Percentiles rank a stretch among this genome's conserved stretches.
These are phyloP conservation scores for Drosophila ogumai DNA, from an alignment of 1,140 invertebrate species.

Conservation along the genomic window DNA sequence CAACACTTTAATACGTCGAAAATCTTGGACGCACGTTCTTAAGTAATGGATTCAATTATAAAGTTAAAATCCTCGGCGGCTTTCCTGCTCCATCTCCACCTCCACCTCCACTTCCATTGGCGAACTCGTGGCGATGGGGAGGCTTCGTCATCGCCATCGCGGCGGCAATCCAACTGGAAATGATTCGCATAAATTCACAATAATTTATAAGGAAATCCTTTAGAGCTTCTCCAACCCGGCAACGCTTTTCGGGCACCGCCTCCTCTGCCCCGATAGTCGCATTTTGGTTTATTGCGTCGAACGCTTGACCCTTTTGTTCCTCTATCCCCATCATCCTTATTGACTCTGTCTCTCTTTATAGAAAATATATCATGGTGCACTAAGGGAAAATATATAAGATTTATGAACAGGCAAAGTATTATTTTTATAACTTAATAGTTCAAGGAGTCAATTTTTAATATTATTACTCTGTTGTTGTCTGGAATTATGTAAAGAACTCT, in stretches of 20 bases:
- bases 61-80: conserved; percentile 80
- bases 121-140: neutral
- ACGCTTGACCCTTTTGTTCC: conserved; percentile 78
- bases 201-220: conserved; percentile 82
- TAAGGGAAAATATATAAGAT: conserved; percentile 9
- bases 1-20: conserved; percentile 80
- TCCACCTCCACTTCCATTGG: neutral
- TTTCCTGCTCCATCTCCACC: conserved; percentile 23
- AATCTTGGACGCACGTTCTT: conserved; percentile 79
- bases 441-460: neutral
- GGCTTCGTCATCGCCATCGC: conserved; percentile 47
- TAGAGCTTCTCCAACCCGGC: conserved; percentile 32
- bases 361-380: conserved; percentile 50
- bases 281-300: conserved; percentile 68
- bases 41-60: conserved; percentile 84
- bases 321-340: conserved; percentile 65
- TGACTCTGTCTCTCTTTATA: conserved; percentile 59
- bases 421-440: no score
- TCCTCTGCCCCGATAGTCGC: conserved; percentile 44
- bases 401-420: neutral
- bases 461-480: no score
- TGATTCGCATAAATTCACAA: conserved; percentile 83
- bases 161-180: conserved; percentile 75
- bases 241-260: conserved; percentile 27
- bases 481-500: neutral